These are phyloP conservation scores for Formica aserva DNA, from an alignment of 2,888 invertebrate genomes.

Conservation along the genomic window DNA sequence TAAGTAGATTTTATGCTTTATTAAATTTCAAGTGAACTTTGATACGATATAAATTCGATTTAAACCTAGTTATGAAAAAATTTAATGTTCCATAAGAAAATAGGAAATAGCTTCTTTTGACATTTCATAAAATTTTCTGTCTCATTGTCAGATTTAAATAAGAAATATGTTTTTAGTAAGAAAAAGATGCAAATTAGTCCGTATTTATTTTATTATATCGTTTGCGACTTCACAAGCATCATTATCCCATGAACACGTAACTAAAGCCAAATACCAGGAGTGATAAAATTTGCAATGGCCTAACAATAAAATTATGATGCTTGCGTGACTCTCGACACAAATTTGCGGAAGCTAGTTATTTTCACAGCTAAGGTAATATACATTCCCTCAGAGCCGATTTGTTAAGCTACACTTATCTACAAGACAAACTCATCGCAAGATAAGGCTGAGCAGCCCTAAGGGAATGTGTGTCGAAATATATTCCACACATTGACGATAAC, in stretches of 20 bases:
- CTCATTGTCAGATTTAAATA: background rate
- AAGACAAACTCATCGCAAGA: conserved; percentile 62
- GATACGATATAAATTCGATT: background rate
- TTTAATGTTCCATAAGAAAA: conserved; percentile 11
- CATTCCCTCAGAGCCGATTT: conserved; percentile 42
- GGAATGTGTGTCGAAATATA: conserved; percentile 62
- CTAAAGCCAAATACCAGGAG: background rate
- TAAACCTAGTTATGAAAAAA: background rate
- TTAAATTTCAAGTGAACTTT: background rate
- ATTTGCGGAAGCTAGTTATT: conserved; percentile 18
- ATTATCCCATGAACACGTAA: background rate
- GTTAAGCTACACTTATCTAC: conserved; percentile 60
- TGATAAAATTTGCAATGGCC: conserved; percentile 14
- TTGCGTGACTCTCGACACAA: conserved; percentile 2
- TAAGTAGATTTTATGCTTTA: background rate
- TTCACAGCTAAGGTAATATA: conserved; percentile 19
- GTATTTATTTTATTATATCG: background rate
- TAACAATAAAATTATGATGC: conserved; percentile 18
- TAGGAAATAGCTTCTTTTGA: background rate
- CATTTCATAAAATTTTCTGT: background rate
- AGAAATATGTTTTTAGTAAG: background rate
- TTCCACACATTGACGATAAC: conserved; percentile 70
- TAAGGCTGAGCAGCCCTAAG: conserved; percentile 62
- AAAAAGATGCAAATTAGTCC: background rate
- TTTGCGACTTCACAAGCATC: background rate